phyloP scores from a whole-genome alignment of 2,113 vertebrate genomes.

The Mystacornis crossleyi region DNA sequence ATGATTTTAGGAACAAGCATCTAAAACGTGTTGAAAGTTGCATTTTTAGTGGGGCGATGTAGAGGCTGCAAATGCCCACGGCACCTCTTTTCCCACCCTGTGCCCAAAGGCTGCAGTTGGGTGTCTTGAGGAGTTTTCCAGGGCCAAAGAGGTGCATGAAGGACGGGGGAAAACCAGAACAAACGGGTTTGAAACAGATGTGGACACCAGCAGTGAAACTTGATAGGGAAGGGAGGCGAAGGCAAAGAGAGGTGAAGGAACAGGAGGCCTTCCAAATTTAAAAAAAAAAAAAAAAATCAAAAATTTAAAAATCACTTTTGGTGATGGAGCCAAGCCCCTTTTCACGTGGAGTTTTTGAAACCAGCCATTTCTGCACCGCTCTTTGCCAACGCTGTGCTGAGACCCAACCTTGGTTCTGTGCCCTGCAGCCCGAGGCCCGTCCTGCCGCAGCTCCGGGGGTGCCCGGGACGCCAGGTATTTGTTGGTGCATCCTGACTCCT shows the following conservation, averaged over 20 bases:
- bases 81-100: rapidly evolving
- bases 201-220: rapidly evolving
- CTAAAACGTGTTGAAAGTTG: background rate
- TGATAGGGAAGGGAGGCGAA: too few species aligned
- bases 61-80: rapidly evolving
- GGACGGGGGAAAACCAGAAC: background rate
- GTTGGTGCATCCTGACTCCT: background rate
- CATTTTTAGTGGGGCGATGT: background rate
- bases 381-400: background rate
- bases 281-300: rapidly evolving
- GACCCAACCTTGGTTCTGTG: background rate
- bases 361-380: rapidly evolving
- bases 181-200: background rate
- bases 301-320: background rate
- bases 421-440: background rate
- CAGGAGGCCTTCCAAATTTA: background rate
- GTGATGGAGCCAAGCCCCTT: background rate
- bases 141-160: background rate
- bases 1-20: background rate
- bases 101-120: background rate
- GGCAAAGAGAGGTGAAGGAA: background rate
- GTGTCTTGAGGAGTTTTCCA: background rate
- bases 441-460: rapidly evolving
- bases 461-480: background rate
- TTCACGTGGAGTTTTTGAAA: rapidly evolving